Evolutionary conservation across 2,888 invertebrate genomes (phyloP).

Genomic region (Euzetes globulus): DNA sequence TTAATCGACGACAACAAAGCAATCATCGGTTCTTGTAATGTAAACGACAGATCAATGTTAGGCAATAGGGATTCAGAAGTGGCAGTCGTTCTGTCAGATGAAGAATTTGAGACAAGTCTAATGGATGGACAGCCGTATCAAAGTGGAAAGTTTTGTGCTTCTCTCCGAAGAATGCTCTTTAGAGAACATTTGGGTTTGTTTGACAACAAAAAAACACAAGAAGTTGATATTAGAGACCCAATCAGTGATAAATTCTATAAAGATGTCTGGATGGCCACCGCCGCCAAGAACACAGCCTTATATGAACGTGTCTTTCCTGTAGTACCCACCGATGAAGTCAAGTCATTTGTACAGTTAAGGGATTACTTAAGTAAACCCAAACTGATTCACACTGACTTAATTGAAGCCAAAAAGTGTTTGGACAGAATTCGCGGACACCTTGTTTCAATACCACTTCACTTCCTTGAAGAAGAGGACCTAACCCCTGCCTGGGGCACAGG

Average conservation of each 20-base stretch:
- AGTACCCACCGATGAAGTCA: constrained; percentile 74
- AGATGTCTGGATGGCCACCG: constrained; percentile 71
- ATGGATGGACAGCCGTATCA: constrained; percentile 75
- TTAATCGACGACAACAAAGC: constrained; percentile 82
- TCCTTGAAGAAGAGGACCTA: constrained; percentile 73
- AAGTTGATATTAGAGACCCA: constrained; percentile 62
- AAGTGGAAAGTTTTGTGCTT: constrained; percentile 77
- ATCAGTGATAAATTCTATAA: constrained; percentile 72
- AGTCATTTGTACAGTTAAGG: constrained; percentile 66
- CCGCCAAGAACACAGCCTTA: constrained; percentile 72
- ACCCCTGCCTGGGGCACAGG: constrained; percentile 74
- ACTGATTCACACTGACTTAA: constrained; percentile 64
- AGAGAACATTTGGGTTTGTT: constrained; percentile 79
- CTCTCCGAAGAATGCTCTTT: constrained; percentile 74
- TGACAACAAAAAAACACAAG: constrained; percentile 45
- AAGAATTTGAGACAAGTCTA: constrained; percentile 54
- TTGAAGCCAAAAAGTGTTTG: constrained; percentile 58
- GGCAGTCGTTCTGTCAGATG: constrained; percentile 74
- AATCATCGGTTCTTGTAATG: constrained; percentile 95
- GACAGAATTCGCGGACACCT: constrained; percentile 66
- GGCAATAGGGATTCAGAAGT: constrained; percentile 92
- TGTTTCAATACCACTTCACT: constrained; percentile 79
- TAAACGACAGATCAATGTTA: constrained; percentile 90
- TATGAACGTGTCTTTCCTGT: constrained; percentile 86
- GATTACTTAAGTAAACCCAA: constrained; percentile 65